A percentile compares a stretch with the other conserved stretches of the same genome.
Conservation (phyloP, 23 tunicate species). For the Phallusia fumigata region DNA sequence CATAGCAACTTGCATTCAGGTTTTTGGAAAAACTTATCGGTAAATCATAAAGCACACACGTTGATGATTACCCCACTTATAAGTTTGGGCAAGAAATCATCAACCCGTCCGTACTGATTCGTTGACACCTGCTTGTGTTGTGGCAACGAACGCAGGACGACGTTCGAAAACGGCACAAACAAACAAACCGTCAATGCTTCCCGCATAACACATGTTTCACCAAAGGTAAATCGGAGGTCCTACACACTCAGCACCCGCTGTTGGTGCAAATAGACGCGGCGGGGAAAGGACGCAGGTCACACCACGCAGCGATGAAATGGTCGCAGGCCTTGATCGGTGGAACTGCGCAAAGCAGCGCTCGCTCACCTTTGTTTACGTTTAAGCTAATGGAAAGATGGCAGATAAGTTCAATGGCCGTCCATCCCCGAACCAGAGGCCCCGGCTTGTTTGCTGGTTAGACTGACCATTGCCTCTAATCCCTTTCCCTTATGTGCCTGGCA, state of each 20-base stretch:
- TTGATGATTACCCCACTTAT: too few relatives aligned
- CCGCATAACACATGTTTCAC: background rate
- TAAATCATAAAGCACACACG: too few relatives aligned
- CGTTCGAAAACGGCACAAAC: background rate
- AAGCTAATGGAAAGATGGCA: conserved; percentile 15
- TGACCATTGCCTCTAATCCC: conserved; percentile 11
- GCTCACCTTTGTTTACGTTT: background rate
- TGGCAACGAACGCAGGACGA: background rate
- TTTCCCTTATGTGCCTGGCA: conserved; percentile 4
- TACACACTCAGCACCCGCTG: background rate
- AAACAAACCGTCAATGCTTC: background rate
- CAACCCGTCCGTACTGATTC: too few relatives aligned
- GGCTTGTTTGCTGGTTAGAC: conserved; percentile 9
- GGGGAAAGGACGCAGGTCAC: background rate
- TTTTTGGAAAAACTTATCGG: too few relatives aligned
- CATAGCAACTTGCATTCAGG: too few relatives aligned
- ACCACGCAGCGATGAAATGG: background rate
- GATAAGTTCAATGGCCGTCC: conserved; percentile 10
- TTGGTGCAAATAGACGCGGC: background rate
- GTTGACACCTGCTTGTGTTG: too few relatives aligned
- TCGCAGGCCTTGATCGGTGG: conserved; percentile 5
- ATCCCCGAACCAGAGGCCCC: background rate
- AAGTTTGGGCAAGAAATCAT: too few relatives aligned
- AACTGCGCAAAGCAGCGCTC: background rate
- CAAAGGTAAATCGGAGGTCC: background rate